These are phyloP conservation scores for Gisinianus flammeolus DNA, from an alignment of 2,888 invertebrate genomes.

Conservation along the genomic window DNA sequence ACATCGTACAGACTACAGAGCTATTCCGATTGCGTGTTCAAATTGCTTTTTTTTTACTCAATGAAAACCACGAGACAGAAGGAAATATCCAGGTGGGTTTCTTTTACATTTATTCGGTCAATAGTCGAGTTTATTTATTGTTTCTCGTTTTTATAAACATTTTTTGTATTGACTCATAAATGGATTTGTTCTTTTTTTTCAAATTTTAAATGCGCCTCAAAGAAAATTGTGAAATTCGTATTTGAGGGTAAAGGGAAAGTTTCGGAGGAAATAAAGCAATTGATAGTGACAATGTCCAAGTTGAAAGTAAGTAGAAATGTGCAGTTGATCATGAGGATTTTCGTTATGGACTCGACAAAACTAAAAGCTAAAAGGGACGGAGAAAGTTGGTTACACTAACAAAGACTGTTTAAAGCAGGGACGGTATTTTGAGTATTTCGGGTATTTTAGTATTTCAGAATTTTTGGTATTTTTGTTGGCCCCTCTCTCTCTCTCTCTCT, in stretches of 20 bases:
- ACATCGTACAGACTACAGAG: too few species aligned
- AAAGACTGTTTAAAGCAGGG: not conserved
- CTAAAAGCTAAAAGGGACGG: not conserved
- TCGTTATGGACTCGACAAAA: not conserved
- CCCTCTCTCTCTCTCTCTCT: too few species aligned
- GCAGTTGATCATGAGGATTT: not conserved
- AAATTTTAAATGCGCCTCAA: too few species aligned
- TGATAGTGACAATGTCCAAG: not conserved
- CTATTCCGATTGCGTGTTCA: too few species aligned
- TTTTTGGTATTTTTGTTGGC: not conserved
- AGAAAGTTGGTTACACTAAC: not conserved
- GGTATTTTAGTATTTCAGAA: not conserved
- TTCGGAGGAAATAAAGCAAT: not conserved
- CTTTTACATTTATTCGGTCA: too few species aligned
- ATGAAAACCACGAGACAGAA: too few species aligned
- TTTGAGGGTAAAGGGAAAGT: not conserved
- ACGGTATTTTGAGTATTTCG: not conserved
- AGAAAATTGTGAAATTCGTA: too few species aligned
- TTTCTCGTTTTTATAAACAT: too few species aligned
- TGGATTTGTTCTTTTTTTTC: too few species aligned
- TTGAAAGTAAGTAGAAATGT: not conserved
- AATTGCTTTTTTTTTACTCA: too few species aligned
- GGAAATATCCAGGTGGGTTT: too few species aligned
- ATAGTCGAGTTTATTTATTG: too few species aligned
- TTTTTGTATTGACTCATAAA: not conserved